Evolutionary conservation across 2,113 vertebrate genomes (phyloP).

Genomic region (Oryzias celebensis): DNA sequence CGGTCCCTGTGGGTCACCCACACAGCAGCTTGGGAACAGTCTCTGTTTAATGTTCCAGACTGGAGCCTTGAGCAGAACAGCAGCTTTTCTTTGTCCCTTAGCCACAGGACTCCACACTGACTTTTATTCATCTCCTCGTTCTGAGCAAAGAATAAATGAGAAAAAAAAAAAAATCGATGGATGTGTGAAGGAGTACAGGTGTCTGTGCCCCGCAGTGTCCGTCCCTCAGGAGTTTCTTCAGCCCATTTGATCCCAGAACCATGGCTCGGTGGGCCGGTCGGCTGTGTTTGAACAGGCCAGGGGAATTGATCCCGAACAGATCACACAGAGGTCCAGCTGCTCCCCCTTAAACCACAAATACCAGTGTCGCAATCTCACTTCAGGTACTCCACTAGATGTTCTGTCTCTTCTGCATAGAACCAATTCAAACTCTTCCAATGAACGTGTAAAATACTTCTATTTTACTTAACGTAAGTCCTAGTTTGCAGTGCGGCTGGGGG

Average conservation of each 20-base stretch:
- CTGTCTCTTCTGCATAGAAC: not conserved
- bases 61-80: conserved; percentile 55
- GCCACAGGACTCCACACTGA: conserved; percentile 51
- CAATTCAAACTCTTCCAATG: too few species aligned
- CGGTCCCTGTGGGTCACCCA: conserved; percentile 47
- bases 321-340: conserved; percentile 59
- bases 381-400: conserved; percentile 5
- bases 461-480: conserved; percentile 2
- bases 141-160: conserved; percentile 22
- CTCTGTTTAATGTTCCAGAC: conserved; percentile 70
- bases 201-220: conserved; percentile 31
- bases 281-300: conserved; percentile 28
- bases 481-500: conserved; percentile 1
- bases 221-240: conserved; percentile 45
- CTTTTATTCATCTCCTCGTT: conserved; percentile 48
- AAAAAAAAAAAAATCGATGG: conserved; percentile 45
- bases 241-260: conserved; percentile 59
- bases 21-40: conserved; percentile 50
- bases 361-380: conserved; percentile 10
- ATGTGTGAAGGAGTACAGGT: conserved; percentile 28
- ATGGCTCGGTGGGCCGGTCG: conserved; percentile 16
- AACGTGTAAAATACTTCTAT: conserved; percentile 15
- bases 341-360: conserved; percentile 36
- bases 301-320: conserved; percentile 47
- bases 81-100: conserved; percentile 56